Percentiles rank a stretch among this genome's conserved stretches.
Conservation (phyloP, 2,888 invertebrate genomes). For the Litoditis marina region DNA sequence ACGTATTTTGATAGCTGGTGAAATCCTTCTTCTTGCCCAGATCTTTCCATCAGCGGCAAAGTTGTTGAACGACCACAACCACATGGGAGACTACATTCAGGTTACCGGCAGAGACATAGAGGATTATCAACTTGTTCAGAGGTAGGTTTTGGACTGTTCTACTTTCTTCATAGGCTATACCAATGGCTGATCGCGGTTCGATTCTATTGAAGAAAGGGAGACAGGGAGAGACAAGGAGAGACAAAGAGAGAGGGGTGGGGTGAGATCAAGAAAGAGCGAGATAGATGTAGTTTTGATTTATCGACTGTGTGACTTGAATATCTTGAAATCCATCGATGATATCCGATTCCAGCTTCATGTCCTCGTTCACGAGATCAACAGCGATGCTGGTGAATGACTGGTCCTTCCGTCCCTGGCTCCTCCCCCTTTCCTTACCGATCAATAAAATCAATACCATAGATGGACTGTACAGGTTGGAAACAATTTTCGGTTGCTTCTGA, state of each 20-base stretch:
- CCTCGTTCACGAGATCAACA: conserved; percentile 24
- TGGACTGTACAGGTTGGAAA: conserved; percentile 31
- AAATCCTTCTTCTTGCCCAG: too few species aligned
- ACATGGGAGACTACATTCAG: conserved; percentile 44
- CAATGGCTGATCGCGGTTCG: too few species aligned
- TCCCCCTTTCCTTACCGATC: conserved; percentile 28
- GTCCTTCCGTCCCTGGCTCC: conserved; percentile 40
- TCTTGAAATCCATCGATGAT: not conserved
- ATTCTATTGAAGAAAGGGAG: too few species aligned
- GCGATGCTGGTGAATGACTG: conserved; percentile 36
- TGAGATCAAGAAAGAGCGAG: too few species aligned
- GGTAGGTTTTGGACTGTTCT: conserved; percentile 15
- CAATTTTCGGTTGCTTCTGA: too few species aligned
- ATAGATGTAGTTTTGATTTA: too few species aligned
- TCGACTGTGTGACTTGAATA: not conserved
- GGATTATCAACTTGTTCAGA: conserved; percentile 26
- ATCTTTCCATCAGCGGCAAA: conserved; percentile 33
- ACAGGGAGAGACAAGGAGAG: too few species aligned
- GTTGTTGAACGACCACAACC: conserved; percentile 27
- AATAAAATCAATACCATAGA: conserved; percentile 26
- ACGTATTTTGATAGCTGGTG: too few species aligned
- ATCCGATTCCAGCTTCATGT: conserved; percentile 21
- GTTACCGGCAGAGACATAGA: conserved; percentile 23
- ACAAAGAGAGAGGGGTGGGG: too few species aligned
- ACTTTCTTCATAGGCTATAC: too few species aligned